Evolutionary conservation across 2,888 invertebrate species (phyloP).

Genomic region (Drosophila mimetica): DNA sequence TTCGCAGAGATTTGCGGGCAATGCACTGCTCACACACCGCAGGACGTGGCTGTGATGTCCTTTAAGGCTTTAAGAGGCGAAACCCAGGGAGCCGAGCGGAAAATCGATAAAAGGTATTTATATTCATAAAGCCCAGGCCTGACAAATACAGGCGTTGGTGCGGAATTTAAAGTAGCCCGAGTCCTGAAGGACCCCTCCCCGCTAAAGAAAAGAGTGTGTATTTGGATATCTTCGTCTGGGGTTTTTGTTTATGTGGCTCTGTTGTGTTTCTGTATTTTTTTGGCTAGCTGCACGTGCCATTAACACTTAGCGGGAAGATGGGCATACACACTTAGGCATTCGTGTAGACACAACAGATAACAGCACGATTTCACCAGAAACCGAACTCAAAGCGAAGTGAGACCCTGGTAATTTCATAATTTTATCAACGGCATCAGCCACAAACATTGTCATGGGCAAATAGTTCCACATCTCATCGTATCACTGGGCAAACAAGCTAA

Average conservation of each 20-base stretch:
- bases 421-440: constrained; percentile 71
- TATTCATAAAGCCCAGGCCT: constrained; percentile 74
- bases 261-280: constrained; percentile 5
- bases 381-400: constrained; percentile 29
- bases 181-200: constrained; percentile 35
- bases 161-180: constrained; percentile 77
- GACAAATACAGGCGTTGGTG: constrained; percentile 56
- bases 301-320: constrained; percentile 71
- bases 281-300: constrained; percentile 75
- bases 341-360: constrained; percentile 57
- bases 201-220: constrained; percentile 6
- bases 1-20: constrained; percentile 75
- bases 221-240: constrained; percentile 32
- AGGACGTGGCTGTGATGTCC: constrained; percentile 4
- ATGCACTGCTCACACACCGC: constrained; percentile 53
- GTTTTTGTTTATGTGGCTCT: constrained; percentile 43
- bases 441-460: constrained; percentile 73
- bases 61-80: constrained; percentile 54
- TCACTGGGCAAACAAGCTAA: constrained; percentile 64
- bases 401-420: constrained; percentile 68
- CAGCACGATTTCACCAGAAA: constrained; percentile 68
- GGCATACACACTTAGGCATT: constrained; percentile 31
- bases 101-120: constrained; percentile 74
- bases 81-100: constrained; percentile 34
- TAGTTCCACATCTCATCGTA: constrained; percentile 57